A percentile compares a stretch with the other conserved stretches of the same genome.
These are phyloP conservation scores for Pseudomugil tenellus DNA, from an alignment of 2,797 vertebrate genomes.

Conservation along the genomic window DNA sequence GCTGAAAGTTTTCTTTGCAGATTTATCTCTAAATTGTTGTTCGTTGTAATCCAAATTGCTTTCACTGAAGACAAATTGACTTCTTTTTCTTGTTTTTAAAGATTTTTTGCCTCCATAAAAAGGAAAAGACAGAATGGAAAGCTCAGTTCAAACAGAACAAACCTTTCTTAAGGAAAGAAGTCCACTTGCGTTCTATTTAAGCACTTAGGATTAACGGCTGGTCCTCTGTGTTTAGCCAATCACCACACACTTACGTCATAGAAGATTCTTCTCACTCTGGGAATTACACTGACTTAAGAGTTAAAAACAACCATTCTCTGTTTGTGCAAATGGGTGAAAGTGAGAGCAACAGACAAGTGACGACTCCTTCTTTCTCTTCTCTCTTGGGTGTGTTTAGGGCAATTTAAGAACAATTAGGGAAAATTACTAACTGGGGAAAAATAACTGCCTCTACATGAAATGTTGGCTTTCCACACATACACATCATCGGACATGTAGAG, in stretches of 20 bases:
- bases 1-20: no score
- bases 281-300: not conserved
- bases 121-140: not conserved
- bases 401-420: constrained; percentile 47
- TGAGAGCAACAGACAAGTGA: constrained; percentile 25
- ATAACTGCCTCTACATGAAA: constrained; percentile 24
- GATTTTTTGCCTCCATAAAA: not conserved
- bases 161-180: not conserved
- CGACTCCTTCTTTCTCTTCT: constrained; percentile 8
- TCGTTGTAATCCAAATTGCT: not conserved
- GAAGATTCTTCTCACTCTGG: not conserved
- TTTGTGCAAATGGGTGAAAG: constrained; percentile 11
- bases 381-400: constrained; percentile 44
- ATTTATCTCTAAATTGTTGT: no score
- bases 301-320: not conserved
- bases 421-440: constrained; percentile 40
- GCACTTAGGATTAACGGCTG: not conserved
- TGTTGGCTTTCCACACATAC: not conserved
- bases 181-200: not conserved
- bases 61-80: not conserved
- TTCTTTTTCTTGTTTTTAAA: no score
- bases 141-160: not conserved
- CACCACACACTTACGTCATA: not conserved
- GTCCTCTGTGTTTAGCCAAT: not conserved
- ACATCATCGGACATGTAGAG: constrained; percentile 9